Evolutionary conservation across 30 jellyfish, hydroid and myxozoan species (phyloP).

Genomic region (Haliclystus octoradiatus): DNA sequence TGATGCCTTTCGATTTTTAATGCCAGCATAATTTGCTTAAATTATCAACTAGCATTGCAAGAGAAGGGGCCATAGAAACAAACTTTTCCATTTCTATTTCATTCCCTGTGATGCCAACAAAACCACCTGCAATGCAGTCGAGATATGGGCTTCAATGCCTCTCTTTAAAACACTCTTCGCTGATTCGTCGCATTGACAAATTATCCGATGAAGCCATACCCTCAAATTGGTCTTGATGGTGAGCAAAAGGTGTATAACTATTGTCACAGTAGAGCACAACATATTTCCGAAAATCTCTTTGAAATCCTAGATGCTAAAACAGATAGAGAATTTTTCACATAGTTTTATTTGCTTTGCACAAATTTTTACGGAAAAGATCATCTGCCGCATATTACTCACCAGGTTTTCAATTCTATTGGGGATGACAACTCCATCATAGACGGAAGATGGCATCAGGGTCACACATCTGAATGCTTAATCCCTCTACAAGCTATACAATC

Average conservation of each 20-base stretch:
- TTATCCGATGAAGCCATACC: slow-evolving; percentile 41
- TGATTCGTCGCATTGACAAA: slow-evolving; percentile 35
- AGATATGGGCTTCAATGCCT: too few species aligned
- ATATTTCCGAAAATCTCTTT: slow-evolving; percentile 28
- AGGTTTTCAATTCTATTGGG: slow-evolving; percentile 20
- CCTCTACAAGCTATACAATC: background rate
- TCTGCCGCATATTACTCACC: slow-evolving; percentile 36
- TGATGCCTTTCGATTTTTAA: too few species aligned
- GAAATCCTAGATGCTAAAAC: slow-evolving; percentile 32
- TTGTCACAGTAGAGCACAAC: slow-evolving; percentile 36
- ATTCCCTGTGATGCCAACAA: too few species aligned
- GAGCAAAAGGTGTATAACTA: slow-evolving; percentile 38
- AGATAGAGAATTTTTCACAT: slow-evolving; percentile 14
- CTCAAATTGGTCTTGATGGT: slow-evolving; percentile 22
- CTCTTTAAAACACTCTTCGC: too few species aligned
- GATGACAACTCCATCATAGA: too few species aligned
- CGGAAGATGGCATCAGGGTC: background rate
- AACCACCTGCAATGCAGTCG: too few species aligned
- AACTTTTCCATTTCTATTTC: too few species aligned
- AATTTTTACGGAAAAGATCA: slow-evolving; percentile 12
- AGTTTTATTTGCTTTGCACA: slow-evolving; percentile 7
- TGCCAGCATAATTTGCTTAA: too few species aligned
- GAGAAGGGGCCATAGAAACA: background rate
- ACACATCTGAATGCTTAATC: background rate
- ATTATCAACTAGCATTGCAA: slow-evolving; percentile 22